Percentiles rank a stretch among this genome's conserved stretches.
Evolutionary conservation across 2,797 vertebrate species (phyloP).

Genomic region (Ctenopoma kingsleyae): DNA sequence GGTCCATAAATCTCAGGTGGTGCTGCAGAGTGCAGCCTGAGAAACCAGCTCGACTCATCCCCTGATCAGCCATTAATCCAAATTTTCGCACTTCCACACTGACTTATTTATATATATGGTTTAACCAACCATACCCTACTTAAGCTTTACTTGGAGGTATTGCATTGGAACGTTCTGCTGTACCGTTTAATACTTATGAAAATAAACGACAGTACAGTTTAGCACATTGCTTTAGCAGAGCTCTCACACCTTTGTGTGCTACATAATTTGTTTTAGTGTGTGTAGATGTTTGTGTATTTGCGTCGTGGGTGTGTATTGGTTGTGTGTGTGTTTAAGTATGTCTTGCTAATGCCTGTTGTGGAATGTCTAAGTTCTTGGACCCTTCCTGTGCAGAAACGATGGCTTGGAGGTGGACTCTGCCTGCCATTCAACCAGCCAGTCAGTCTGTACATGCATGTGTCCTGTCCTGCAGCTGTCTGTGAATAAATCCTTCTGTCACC

Average conservation of each 20-base stretch:
- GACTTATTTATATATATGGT: conserved; percentile 44
- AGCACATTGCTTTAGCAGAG: conserved; percentile 2
- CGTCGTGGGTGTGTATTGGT: conserved; percentile 5
- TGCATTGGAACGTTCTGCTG: conserved; percentile 24
- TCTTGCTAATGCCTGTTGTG: conserved; percentile 71
- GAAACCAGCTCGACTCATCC: conserved; percentile 54
- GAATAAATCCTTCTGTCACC: conserved; percentile 83
- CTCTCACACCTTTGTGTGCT: not conserved
- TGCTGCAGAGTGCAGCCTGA: conserved; percentile 50
- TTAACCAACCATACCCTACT: not conserved
- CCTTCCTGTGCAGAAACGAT: conserved; percentile 52
- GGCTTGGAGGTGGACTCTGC: conserved; percentile 59
- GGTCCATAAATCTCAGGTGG: conserved; percentile 74
- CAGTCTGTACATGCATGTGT: conserved; percentile 58
- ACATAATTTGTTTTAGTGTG: not conserved
- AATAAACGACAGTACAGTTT: conserved; percentile 19
- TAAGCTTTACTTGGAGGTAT: conserved; percentile 26
- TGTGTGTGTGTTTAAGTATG: conserved; percentile 4
- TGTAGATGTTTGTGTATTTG: conserved; percentile 17
- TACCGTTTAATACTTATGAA: conserved; percentile 23
- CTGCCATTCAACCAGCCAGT: conserved; percentile 38
- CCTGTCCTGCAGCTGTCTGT: conserved; percentile 79
- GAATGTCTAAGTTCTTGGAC: conserved; percentile 68
- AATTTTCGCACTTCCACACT: conserved; percentile 56
- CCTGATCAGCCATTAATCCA: conserved; percentile 70